Evolutionary conservation across 2,797 vertebrate genomes (phyloP).

Genomic region (Muscicapa striata): DNA sequence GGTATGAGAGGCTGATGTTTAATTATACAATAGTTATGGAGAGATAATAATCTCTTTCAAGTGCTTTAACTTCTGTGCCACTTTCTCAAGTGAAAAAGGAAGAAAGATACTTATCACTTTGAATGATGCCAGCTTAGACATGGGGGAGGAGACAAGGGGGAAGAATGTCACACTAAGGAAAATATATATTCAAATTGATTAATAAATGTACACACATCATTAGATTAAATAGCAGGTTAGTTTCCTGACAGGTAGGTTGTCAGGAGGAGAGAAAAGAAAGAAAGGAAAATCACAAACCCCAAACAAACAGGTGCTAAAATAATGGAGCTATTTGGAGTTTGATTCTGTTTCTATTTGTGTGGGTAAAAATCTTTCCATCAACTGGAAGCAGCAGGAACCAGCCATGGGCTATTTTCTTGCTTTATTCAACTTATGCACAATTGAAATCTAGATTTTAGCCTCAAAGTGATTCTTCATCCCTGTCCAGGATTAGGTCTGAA

Average conservation of each 20-base stretch:
- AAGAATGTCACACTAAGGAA: constrained; percentile 22
- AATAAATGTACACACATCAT: constrained; percentile 63
- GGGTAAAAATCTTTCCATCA: neutral
- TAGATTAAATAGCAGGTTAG: constrained; percentile 57
- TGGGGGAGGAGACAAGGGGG: constrained; percentile 1
- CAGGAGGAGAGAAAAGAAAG: neutral
- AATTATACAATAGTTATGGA: constrained; percentile 62
- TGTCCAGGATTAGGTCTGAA: neutral
- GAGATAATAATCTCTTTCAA: constrained; percentile 61
- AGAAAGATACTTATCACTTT: constrained; percentile 30
- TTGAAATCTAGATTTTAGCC: neutral
- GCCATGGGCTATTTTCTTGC: neutral
- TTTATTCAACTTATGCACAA: neutral
- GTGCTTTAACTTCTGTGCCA: constrained; percentile 33
- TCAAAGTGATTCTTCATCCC: neutral
- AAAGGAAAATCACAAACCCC: neutral
- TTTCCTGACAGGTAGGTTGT: constrained; percentile 36
- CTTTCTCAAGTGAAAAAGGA: constrained; percentile 41
- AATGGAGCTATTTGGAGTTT: neutral
- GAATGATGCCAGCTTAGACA: constrained; percentile 37
- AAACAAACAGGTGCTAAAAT: constrained; percentile 23
- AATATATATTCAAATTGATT: constrained; percentile 48
- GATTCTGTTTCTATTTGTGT: neutral
- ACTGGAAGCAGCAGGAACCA: neutral
- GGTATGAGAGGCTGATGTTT: neutral